These are phyloP conservation scores for Leucopsar rothschildi DNA, from an alignment of 2,113 vertebrate species.

Conservation along the genomic window DNA sequence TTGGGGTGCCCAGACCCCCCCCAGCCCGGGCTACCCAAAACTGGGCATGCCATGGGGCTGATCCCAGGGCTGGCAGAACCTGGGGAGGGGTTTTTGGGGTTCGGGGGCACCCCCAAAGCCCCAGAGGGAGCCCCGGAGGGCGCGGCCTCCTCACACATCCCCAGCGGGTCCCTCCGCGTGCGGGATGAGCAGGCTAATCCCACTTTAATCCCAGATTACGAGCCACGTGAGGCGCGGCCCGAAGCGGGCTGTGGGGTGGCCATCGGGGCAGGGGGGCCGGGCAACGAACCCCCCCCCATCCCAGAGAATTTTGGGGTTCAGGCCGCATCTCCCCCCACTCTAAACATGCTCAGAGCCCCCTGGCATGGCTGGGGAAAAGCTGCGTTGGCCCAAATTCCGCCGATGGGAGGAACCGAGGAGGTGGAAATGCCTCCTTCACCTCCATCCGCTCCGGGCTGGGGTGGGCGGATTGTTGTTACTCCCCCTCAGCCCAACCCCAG, in stretches of 20 bases:
- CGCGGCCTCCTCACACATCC: background rate
- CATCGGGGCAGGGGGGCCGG: background rate
- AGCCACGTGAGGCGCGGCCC: background rate
- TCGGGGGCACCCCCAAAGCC: background rate
- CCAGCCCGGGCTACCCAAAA: fast-evolving
- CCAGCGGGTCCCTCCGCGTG: background rate
- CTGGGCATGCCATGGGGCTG: fast-evolving
- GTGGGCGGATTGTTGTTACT: fast-evolving
- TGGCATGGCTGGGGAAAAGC: background rate
- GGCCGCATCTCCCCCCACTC: fast-evolving
- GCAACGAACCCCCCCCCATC: too few species aligned
- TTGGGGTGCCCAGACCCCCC: fast-evolving
- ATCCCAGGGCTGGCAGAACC: fast-evolving
- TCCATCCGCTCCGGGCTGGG: background rate
- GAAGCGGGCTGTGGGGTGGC: background rate
- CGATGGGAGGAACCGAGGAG: background rate
- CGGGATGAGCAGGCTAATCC: conserved; percentile 59
- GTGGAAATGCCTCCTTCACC: background rate
- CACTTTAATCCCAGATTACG: background rate
- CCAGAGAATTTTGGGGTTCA: fast-evolving
- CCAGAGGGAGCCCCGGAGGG: fast-evolving
- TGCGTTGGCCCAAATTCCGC: background rate
- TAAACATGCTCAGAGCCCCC: background rate
- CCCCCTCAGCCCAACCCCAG: too few species aligned
- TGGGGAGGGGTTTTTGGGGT: background rate